Base-by-base conservation (phyloP, 2,113 vertebrate species). In the Hoplias malabaricus region DNA sequence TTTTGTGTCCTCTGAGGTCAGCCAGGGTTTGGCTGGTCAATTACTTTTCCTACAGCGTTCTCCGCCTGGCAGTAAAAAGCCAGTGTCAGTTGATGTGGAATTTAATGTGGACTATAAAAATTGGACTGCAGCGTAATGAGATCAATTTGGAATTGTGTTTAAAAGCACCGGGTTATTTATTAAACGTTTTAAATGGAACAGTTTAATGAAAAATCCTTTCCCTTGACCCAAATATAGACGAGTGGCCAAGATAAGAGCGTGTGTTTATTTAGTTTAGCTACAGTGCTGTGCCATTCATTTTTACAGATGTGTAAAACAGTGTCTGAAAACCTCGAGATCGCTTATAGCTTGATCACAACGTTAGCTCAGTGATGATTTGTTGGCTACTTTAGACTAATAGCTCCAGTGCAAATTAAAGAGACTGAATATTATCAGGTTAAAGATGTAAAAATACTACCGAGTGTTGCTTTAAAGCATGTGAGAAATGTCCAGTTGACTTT, bases 1-100 rank as follows among this genome's bases (percentile, higher is more conserved):
- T 87, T 85, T 82, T 73, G 85, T 71, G 83, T 82, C 31, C 78
- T 72, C 84, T 62, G 46, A 77, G 87, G 85, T 86, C 84, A 86
- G 76, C 65, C 74, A 46, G 43, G 5, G 21, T 70, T 63, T 77
- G 76, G 84, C 78, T 75, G 43, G 63, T 38, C 21, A 29, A 29
- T 69, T 61, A 14, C 16, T 56, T 48, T 77, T 61, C 19, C 29
- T 36, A 34, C 31, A 36, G 12, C 13, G 13, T 36, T 36, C 33
- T 63, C 16, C 33, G 5, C 16, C 59, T 21, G 11, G 19, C 59
- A 63, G 59, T 36, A 63, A 63, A n/a, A 48, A 23, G 0, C 16
- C 8, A 21, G 59, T 11, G n/a, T 63, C 12, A 57, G 42, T 6
- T 9, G 40, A 11, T 0, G n/a, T 27, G 2, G 53, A 62, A 48